Evolutionary conservation across 2,888 invertebrate species (phyloP).

Genomic region (Cactoblastis cactorum): DNA sequence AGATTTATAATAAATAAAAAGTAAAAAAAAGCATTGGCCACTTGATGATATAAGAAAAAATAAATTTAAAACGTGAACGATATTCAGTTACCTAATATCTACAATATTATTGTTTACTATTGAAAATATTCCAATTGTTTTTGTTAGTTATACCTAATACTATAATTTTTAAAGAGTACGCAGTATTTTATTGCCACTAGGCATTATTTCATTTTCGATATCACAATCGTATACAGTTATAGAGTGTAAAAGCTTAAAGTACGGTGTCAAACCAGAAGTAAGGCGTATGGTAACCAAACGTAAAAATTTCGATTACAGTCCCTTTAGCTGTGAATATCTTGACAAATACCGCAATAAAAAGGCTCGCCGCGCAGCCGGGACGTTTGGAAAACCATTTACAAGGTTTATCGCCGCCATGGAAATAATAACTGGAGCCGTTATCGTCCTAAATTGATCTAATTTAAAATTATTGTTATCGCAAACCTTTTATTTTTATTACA

Average conservation of each 20-base stretch:
- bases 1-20: too few species aligned
- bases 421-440: constrained; percentile 77
- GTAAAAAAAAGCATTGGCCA: too few species aligned
- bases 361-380: constrained; percentile 64
- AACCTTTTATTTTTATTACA: constrained; percentile 72
- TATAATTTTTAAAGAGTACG: too few species aligned
- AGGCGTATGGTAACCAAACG: constrained; percentile 68
- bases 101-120: too few species aligned
- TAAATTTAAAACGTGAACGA: too few species aligned
- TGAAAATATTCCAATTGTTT: too few species aligned
- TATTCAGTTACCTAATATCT: too few species aligned
- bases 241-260: constrained; percentile 14
- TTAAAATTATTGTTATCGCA: constrained; percentile 75
- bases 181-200: too few species aligned
- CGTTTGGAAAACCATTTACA: constrained; percentile 78
- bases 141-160: too few species aligned
- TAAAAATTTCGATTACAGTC: constrained; percentile 71
- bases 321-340: constrained; percentile 69
- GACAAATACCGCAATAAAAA: constrained; percentile 77
- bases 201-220: too few species aligned
- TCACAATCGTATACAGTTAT: too few species aligned
- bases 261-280: constrained; percentile 33
- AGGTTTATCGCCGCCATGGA: constrained; percentile 76
- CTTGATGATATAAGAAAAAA: too few species aligned
- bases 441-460: constrained; percentile 77